Evolutionary conservation across 2,888 invertebrate genomes (phyloP).

Genomic region (Sesia bembeciformis): DNA sequence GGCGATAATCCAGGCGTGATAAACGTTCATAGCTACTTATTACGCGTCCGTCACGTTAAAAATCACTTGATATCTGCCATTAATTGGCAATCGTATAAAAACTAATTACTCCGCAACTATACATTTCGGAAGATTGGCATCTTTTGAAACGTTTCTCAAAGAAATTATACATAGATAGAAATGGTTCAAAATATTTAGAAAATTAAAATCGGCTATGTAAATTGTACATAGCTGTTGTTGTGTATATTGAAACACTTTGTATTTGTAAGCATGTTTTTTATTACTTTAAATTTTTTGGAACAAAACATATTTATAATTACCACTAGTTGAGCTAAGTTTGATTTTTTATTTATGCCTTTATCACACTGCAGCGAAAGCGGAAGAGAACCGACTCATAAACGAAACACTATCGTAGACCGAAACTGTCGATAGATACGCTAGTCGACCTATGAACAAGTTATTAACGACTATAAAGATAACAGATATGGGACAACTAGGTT

Average conservation of each 20-base stretch:
- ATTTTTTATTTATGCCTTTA: slow-evolving; percentile 24
- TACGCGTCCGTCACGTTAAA: slow-evolving; percentile 28
- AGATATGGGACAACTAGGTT: no score
- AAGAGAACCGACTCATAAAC: slow-evolving; percentile 9
- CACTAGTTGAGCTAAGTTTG: slow-evolving; percentile 56
- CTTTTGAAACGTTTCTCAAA: no score
- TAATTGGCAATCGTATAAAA: slow-evolving; percentile 35
- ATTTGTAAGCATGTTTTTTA: background rate
- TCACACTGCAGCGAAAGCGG: background rate
- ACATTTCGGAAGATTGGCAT: background rate
- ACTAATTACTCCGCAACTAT: slow-evolving; percentile 11
- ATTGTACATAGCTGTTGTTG: no score
- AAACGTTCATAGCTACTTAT: slow-evolving; percentile 49
- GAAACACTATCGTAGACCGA: no score
- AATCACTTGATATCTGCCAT: slow-evolving; percentile 37
- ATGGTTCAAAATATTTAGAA: no score
- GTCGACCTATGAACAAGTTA: no score
- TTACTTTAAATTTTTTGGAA: background rate
- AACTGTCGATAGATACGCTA: no score
- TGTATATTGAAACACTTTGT: background rate
- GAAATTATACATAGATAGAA: no score
- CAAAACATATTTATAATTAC: background rate
- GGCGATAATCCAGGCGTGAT: slow-evolving; percentile 37
- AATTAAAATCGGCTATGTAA: no score
- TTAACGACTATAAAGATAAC: no score